Evolutionary conservation across 1,140 invertebrate species (phyloP), one percentile per base, ranked within the genome.

Genomic region (Drosophila eugracilis): DNA sequence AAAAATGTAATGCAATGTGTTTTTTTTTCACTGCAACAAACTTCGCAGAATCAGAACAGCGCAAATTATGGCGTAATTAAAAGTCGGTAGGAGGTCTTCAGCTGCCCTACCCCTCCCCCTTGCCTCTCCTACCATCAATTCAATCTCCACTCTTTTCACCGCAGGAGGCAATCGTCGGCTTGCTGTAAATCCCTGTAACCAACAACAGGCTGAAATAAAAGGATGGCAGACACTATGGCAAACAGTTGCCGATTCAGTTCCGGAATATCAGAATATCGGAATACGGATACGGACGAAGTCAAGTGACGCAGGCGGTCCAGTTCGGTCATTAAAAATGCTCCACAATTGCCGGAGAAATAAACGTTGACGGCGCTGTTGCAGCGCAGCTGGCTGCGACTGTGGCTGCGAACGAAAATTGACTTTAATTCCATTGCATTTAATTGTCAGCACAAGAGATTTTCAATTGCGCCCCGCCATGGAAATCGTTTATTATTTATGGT

Each of bases 61-160:
- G 50, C 60, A 80, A 85, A 86, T 80, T 85, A 86, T 80, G 76
- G 81, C 81, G 77, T 78, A 88, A 86, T 85, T 86, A 86, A 86
- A 66, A 81, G 73, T 63, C 71, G 58, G 50, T 41, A 36, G 41
- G 47, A 39, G 50, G 55, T 37, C 28, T 48, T 9, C 21, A 4
- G 10, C 12, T n/a, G 2, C 10, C 19, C 12, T 1, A 17, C n/a
- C 9, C 24, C 12, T 5, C 19, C 32, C 4, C 6, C 12, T 45
- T 10, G 7, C 54, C 17, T 9, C 5, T 7, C 24, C 9, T 36
- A 5, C 26, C 28, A 26, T 55, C 34, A 62, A 44, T 17, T 36
- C 17, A 65, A 65, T 62, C 57, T 47, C 37, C 30, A 62, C 24
- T 36, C n/a, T 6, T 60, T 37, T 67, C 60, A 34, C 63, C 60